A percentile compares a stretch with the other conserved stretches of the same genome.
Evolutionary conservation across 2,113 vertebrate genomes (phyloP).

Genomic region (Verasper variegatus): DNA sequence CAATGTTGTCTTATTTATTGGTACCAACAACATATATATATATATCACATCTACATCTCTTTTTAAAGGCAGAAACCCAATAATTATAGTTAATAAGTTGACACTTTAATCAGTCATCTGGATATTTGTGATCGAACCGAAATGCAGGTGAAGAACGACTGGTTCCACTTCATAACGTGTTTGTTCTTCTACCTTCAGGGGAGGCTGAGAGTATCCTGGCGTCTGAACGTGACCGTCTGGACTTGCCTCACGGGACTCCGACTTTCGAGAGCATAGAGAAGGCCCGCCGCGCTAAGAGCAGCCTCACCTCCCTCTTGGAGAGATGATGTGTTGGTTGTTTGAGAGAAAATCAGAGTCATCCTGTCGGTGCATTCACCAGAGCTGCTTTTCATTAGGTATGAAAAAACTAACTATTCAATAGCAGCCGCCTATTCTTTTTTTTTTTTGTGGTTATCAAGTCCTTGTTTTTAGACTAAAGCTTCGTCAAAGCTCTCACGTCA

Average conservation of each 20-base stretch:
- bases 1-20: background rate
- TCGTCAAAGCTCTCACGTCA: too few relatives aligned
- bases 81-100: too few relatives aligned
- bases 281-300: slow-evolving; percentile 82
- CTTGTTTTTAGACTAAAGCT: slow-evolving; percentile 29
- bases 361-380: slow-evolving; percentile 9
- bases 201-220: slow-evolving; percentile 88
- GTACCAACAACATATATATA: background rate
- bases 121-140: too few relatives aligned
- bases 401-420: background rate
- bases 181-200: slow-evolving; percentile 68
- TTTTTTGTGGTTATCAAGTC: background rate
- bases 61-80: background rate
- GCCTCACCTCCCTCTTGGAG: slow-evolving; percentile 77
- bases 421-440: background rate
- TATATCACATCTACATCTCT: background rate
- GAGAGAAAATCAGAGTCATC: slow-evolving; percentile 2
- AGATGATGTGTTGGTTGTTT: slow-evolving; percentile 76
- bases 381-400: slow-evolving; percentile 9
- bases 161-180: background rate
- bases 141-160: background rate
- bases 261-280: slow-evolving; percentile 90
- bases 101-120: too few relatives aligned
- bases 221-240: slow-evolving; percentile 77
- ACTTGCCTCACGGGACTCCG: slow-evolving; percentile 84